These are phyloP conservation scores for Sterrhoptilus dennistouni DNA, from an alignment of 2,113 vertebrate genomes.

Conservation along the genomic window DNA sequence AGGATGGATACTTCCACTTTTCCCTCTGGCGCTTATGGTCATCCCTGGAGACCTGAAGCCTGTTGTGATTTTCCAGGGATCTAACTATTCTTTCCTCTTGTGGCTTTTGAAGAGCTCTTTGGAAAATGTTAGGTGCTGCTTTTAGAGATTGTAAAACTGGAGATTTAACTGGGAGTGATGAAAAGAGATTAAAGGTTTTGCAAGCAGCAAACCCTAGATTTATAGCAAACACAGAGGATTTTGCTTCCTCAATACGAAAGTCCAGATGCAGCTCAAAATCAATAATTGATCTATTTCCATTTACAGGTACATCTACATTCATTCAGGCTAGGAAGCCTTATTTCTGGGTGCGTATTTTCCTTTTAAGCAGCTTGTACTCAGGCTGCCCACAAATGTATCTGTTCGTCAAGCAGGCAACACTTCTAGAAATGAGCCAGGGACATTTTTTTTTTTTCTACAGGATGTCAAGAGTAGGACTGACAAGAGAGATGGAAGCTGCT, in stretches of 20 bases:
- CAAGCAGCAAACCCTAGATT: background rate
- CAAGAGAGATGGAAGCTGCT: background rate
- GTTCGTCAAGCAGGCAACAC: background rate
- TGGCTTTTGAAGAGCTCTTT: background rate
- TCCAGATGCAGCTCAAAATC: constrained; percentile 12
- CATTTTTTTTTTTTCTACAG: background rate
- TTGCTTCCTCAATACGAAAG: background rate
- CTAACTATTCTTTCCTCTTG: background rate
- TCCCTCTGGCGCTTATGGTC: background rate
- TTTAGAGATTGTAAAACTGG: background rate
- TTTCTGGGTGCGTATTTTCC: background rate
- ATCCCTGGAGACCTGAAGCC: background rate
- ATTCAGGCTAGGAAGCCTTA: background rate
- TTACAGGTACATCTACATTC: background rate
- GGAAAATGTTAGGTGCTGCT: background rate
- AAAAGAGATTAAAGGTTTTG: constrained; percentile 23
- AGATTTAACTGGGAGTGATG: background rate
- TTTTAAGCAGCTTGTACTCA: background rate
- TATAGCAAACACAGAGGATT: background rate
- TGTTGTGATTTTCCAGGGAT: background rate
- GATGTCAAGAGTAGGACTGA: background rate
- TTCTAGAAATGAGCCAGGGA: constrained; percentile 1
- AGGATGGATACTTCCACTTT: background rate
- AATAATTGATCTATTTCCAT: background rate
- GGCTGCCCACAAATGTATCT: background rate